Evolutionary conservation across 2,113 vertebrate genomes (phyloP), one percentile per base, ranked within the genome.

Genomic region (Limanda limanda): DNA sequence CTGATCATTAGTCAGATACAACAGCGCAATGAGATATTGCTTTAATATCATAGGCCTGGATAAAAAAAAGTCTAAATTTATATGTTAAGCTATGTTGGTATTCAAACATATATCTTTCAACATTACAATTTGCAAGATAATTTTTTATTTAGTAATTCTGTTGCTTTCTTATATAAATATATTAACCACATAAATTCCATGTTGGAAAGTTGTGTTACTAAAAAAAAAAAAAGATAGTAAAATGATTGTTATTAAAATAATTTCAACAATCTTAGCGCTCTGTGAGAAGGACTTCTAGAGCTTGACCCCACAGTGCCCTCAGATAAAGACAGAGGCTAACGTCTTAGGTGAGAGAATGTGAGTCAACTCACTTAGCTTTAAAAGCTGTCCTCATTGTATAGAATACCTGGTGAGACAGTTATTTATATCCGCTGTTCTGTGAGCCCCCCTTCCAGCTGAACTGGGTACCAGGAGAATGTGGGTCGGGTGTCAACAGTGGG

Each of bases 321-420:
- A 45, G 25, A 70, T 51, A 15, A 69, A 74, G 81, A 68, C 42
- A 58, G 60, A 45, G 63, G 74, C 54, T 55, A 69, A 76, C 37
- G 51, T 65, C 60, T 68, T 54, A 40, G 40, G n/a, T 65, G 63
- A n/a, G 25, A 54, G 56, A 74, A 82, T 78, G 61, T 14, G 31
- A 74, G 63, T 71, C 51, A 48, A 45, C 31, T 62, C 35, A 62
- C 57, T 76, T 68, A 11, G 58, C 76, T 78, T 79, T 82, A 54
- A 86, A 83, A 85, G 75, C 66, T 64, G 83, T 68, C 68, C 42
- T 10, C 63, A 72, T 83, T 91, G 62, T 51, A 68, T 60, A 72
- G 83, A 66, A 76, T 93, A 91, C 90, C 88, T 93, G 87, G 83
- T 79, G 83, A 89, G 88, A 86, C 54, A 75, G 83, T 88, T 91